These are phyloP conservation scores for Notechis scutatus DNA, from an alignment of 2,113 vertebrate genomes.

Conservation along the genomic window DNA sequence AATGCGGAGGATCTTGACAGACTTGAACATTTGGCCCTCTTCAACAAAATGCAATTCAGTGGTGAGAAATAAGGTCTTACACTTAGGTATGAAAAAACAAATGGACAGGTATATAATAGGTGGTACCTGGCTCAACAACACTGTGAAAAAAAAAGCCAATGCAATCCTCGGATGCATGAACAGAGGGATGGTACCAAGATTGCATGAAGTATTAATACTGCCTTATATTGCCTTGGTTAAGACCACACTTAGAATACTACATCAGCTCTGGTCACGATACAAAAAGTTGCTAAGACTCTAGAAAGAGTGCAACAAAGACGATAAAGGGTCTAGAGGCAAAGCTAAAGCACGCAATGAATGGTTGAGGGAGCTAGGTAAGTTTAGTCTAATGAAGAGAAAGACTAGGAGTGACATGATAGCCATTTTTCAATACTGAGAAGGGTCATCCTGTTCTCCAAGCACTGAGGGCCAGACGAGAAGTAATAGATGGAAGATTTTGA, in stretches of 20 bases:
- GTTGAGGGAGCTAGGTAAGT: background rate
- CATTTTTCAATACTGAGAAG: background rate
- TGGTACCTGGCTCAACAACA: background rate
- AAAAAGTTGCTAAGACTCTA: background rate
- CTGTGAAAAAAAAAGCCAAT: background rate
- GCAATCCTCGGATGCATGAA: background rate
- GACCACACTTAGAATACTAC: background rate
- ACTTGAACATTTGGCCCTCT: background rate
- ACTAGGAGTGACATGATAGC: background rate
- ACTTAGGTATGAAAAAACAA: background rate
- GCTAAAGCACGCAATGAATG: background rate
- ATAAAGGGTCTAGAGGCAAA: background rate
- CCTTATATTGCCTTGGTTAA: background rate
- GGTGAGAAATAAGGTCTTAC: background rate
- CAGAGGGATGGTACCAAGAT: background rate
- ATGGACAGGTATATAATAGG: background rate
- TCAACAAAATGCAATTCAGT: background rate
- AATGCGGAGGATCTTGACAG: background rate
- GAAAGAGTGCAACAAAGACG: background rate
- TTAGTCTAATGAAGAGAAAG: background rate
- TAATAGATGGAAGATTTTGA: background rate
- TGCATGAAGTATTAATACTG: background rate
- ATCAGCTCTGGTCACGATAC: background rate
- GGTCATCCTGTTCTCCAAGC: background rate
- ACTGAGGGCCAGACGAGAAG: background rate